phyloP scores from a whole-genome alignment of 2,797 vertebrate genomes.

The Lepus townsendii region DNA sequence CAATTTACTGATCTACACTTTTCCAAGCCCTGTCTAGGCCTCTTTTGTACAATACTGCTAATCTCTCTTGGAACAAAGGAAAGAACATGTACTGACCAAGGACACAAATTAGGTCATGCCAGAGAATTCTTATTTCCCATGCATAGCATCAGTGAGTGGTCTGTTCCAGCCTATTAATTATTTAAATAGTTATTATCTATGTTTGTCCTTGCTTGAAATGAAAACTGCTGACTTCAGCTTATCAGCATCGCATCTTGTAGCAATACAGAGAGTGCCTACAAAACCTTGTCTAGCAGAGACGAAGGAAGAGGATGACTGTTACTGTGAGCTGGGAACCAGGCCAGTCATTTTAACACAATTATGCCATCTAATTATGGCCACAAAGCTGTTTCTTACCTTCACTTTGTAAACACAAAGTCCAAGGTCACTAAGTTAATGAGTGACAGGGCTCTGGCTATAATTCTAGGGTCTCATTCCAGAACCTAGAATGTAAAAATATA shows the following conservation, averaged over 20 bases:
- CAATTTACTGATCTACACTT: slow-evolving; percentile 35
- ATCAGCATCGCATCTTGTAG: slow-evolving; percentile 46
- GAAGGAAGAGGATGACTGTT: slow-evolving; percentile 47
- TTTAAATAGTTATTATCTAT: slow-evolving; percentile 86
- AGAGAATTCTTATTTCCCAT: slow-evolving; percentile 77
- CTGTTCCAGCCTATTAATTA: slow-evolving; percentile 82
- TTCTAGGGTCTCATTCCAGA: background rate
- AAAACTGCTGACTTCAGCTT: slow-evolving; percentile 82
- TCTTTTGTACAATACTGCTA: slow-evolving; percentile 24
- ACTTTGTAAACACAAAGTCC: slow-evolving; percentile 31
- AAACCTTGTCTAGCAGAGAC: slow-evolving; percentile 14
- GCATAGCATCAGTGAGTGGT: slow-evolving; percentile 72
- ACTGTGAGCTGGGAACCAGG: background rate
- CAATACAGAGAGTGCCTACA: background rate
- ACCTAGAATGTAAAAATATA: slow-evolving; percentile 27
- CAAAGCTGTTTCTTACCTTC: background rate
- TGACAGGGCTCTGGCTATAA: background rate
- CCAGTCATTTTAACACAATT: slow-evolving; percentile 40
- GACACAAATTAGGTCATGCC: slow-evolving; percentile 70
- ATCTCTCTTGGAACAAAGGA: slow-evolving; percentile 70
- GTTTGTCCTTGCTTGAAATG: slow-evolving; percentile 81
- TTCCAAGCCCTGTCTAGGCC: background rate
- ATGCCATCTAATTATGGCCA: slow-evolving; percentile 60
- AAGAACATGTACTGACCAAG: slow-evolving; percentile 64
- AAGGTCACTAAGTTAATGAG: slow-evolving; percentile 52